phyloP scores from a whole-genome alignment of 2,888 invertebrate species.

The Pyralis farinalis region DNA sequence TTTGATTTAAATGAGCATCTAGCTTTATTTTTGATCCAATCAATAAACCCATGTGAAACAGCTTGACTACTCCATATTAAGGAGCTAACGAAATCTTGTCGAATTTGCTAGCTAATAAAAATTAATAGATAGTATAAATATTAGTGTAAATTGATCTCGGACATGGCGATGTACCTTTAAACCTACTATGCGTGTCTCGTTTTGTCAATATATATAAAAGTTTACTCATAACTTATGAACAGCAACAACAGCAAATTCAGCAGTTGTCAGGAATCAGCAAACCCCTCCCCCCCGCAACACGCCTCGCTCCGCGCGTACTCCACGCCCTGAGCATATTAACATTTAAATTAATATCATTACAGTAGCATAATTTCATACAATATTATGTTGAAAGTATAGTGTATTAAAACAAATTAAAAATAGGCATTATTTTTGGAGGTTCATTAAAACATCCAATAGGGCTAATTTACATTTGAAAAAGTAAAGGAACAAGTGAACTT shows the following conservation, averaged over 20 bases:
- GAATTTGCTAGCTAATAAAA: too few relatives aligned
- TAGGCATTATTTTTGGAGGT: slow-evolving; percentile 4
- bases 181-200: slow-evolving; percentile 55
- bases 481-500: too few relatives aligned
- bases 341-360: slow-evolving; percentile 59
- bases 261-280: slow-evolving; percentile 76
- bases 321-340: slow-evolving; percentile 79
- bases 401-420: slow-evolving; percentile 10
- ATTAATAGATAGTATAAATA: too few relatives aligned
- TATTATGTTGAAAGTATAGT: not conserved
- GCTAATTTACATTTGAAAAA: too few relatives aligned
- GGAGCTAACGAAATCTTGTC: too few relatives aligned
- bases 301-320: slow-evolving; percentile 72
- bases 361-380: slow-evolving; percentile 23
- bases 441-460: not conserved
- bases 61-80: too few relatives aligned
- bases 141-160: too few relatives aligned
- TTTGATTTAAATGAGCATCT: too few relatives aligned
- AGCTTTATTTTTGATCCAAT: too few relatives aligned
- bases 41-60: too few relatives aligned
- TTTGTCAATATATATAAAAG: slow-evolving; percentile 73
- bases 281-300: slow-evolving; percentile 66
- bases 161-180: slow-evolving; percentile 2
- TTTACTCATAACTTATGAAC: slow-evolving; percentile 79
- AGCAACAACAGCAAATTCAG: slow-evolving; percentile 77